A percentile compares a stretch with the other conserved stretches of the same genome.
These are phyloP conservation scores for Tragelaphus scriptus DNA, from an alignment of 2,113 vertebrate genomes.

Conservation along the genomic window DNA sequence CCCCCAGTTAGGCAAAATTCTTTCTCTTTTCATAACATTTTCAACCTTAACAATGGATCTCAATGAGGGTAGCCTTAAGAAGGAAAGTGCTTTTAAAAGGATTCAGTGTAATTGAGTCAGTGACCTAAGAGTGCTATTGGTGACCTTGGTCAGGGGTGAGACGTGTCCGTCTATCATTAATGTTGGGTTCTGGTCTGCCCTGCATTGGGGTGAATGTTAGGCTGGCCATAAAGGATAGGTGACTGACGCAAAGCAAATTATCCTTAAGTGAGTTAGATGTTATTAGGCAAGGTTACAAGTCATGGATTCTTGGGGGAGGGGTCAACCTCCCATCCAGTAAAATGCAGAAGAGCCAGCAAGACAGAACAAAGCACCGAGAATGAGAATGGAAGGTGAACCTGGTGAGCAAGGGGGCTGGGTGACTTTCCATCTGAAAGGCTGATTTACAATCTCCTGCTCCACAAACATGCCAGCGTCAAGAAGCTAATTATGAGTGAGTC, in stretches of 20 bases:
- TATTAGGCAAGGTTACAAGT: slow-evolving; percentile 46
- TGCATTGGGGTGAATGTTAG: slow-evolving; percentile 41
- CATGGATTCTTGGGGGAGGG: slow-evolving; percentile 25
- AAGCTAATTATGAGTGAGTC: background rate
- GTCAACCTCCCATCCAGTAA: slow-evolving; percentile 40
- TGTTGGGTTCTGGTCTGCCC: slow-evolving; percentile 12
- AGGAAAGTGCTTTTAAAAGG: slow-evolving; percentile 57
- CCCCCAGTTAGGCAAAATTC: background rate
- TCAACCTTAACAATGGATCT: background rate
- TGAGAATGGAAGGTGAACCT: background rate
- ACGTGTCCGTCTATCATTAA: slow-evolving; percentile 12
- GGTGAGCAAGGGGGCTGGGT: background rate
- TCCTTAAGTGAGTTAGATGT: slow-evolving; percentile 56
- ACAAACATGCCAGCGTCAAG: background rate
- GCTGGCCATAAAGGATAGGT: slow-evolving; percentile 41
- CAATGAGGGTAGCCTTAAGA: background rate
- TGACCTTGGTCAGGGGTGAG: slow-evolving; percentile 52
- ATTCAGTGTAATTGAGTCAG: slow-evolving; percentile 40
- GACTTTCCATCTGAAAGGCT: background rate
- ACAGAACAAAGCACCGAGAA: background rate
- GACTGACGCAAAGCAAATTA: slow-evolving; percentile 42
- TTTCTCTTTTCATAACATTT: slow-evolving; percentile 40
- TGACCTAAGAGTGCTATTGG: slow-evolving; percentile 41
- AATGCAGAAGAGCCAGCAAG: background rate
- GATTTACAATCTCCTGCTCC: background rate